Evolutionary conservation across 2,888 invertebrate genomes (phyloP).

Genomic region (Bombylius discolor): DNA sequence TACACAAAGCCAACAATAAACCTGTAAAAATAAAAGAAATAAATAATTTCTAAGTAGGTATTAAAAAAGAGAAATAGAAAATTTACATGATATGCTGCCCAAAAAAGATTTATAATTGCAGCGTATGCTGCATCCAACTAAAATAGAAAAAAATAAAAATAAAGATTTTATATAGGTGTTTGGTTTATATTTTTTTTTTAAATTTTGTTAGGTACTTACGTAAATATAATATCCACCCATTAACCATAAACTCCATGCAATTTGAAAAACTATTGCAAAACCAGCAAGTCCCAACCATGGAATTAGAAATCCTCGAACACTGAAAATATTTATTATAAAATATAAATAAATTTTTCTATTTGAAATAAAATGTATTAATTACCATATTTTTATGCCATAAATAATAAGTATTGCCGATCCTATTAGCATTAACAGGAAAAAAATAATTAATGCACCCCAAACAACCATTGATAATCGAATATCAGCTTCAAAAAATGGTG

Average conservation of each 20-base stretch:
- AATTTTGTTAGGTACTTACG: constrained; percentile 43
- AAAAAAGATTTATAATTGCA: constrained; percentile 61
- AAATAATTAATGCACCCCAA: constrained; percentile 42
- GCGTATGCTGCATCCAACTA: constrained; percentile 70
- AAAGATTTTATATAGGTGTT: not conserved
- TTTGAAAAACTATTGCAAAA: constrained; percentile 57
- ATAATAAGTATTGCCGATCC: constrained; percentile 40
- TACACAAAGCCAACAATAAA: constrained; percentile 78
- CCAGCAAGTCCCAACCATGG: constrained; percentile 66
- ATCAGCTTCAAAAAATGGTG: constrained; percentile 80
- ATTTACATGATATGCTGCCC: constrained; percentile 80
- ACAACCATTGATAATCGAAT: constrained; percentile 56
- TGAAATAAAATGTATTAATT: constrained; percentile 1
- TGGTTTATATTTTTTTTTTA: not conserved
- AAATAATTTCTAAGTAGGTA: not conserved
- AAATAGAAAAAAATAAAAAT: constrained; percentile 22
- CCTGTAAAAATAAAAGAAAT: constrained; percentile 41
- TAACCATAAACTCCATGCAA: constrained; percentile 71
- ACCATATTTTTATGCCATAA: constrained; percentile 31
- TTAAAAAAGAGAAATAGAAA: not conserved
- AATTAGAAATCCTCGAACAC: constrained; percentile 66
- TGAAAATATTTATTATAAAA: constrained; percentile 19
- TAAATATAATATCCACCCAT: constrained; percentile 84
- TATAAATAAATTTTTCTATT: not conserved
- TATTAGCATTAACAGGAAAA: constrained; percentile 34